Conservation (phyloP, 92 coral and sea anemone genomes). For the Muricea muricata region DNA sequence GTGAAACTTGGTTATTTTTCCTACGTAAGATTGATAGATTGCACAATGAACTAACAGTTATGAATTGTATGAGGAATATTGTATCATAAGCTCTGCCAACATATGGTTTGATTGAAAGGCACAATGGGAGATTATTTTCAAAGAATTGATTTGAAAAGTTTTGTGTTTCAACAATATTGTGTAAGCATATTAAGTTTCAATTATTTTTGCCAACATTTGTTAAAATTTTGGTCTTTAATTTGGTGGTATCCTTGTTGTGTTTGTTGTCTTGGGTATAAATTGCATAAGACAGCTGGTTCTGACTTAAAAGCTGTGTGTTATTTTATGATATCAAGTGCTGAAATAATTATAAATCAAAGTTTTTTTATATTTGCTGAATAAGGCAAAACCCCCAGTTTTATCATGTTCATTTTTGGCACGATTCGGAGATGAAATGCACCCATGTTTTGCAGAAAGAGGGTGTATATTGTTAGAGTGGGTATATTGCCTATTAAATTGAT, state of each 20-base stretch:
- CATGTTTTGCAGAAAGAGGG: background rate
- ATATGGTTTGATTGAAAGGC: background rate
- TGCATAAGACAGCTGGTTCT: constrained; percentile 19
- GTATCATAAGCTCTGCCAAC: background rate
- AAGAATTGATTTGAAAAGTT: background rate
- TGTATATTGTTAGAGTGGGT: background rate
- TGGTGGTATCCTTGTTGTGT: background rate
- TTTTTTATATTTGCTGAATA: background rate
- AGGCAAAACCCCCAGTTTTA: too few species aligned
- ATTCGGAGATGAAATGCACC: background rate
- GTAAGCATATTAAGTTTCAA: background rate
- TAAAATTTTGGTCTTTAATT: background rate
- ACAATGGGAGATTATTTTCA: background rate
- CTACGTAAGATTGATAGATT: background rate
- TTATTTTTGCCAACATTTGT: background rate
- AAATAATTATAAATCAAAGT: background rate
- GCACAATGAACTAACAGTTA: background rate
- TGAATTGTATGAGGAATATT: background rate
- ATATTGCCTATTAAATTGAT: constrained; percentile 18
- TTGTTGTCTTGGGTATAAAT: background rate
- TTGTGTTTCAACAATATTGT: background rate
- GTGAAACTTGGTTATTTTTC: background rate
- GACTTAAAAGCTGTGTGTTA: background rate
- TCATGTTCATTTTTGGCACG: background rate
- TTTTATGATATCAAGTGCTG: background rate